Base-by-base conservation (phyloP, 1,140 invertebrate species). In the Scaptodrosophila lebanonensis region DNA sequence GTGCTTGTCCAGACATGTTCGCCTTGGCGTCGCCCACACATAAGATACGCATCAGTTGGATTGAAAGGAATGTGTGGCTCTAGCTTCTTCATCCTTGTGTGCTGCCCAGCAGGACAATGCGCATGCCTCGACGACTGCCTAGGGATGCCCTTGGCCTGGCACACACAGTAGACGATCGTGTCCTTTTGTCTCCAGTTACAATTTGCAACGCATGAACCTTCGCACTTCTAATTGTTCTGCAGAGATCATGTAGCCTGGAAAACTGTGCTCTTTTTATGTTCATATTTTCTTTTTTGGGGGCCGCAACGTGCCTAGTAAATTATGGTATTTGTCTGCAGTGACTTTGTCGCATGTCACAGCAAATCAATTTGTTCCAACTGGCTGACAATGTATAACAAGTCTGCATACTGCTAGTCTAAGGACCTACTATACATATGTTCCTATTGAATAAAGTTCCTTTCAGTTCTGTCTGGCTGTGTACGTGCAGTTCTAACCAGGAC, bases 281-380 rank as follows among this genome's bases (percentile, higher is more conserved):
- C 27, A 39, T 35, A n/a, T 50, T 51, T 42, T 38, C 16, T 45
- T 17, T 3, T 17, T 16, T 9, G 20, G 25, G 33, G 20, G 38
- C 52, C 49, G 52, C 58, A 51, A 67, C 48, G 63, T 66, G 54
- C 48, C 29, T 36, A 39, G 39, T 66, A 54, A 51, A 66, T 50
- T 58, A 66, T 66, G 66, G 54, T 36, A 50, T 66, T 66, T 56
- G 8, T 33, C 8, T 3, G 32, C 65, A 52, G 47, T 50, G 75
- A 79, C 64, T 62, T 68, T 68, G 67, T 72, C 73, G 65, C 57
- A 39, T 44, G 47, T 32, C 13, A 69, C 44, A 17, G 27, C 20
- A 69, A 79, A 79, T 75, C 75, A 66, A 82, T 82, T 79, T 60
- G 75, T 75, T 82, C 75, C 75, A 77, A 70, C 42, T 45, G 51